A percentile compares a stretch with the other conserved stretches of the same genome.
These are phyloP conservation scores for Acanthacorydalis orientalis DNA, from an alignment of 2,888 invertebrate genomes.

Conservation along the genomic window DNA sequence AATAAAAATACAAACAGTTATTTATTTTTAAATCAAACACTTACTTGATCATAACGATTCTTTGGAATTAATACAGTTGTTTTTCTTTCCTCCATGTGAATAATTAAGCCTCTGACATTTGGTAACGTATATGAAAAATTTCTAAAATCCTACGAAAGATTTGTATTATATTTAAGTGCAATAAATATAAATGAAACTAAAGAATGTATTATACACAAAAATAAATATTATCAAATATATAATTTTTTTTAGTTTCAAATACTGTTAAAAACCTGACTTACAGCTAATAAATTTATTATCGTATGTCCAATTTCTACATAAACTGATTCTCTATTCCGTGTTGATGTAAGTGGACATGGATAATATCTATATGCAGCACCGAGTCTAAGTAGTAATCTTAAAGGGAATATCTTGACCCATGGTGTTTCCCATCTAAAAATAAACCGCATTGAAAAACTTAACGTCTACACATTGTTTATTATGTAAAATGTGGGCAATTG, in stretches of 20 bases:
- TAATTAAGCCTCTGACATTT: conserved; percentile 54
- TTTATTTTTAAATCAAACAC: background rate
- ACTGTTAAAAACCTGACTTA: conserved; percentile 18
- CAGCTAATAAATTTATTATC: conserved; percentile 68
- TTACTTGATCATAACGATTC: conserved; percentile 50
- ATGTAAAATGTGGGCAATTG: background rate
- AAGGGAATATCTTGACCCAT: conserved; percentile 66
- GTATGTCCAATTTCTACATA: conserved; percentile 78
- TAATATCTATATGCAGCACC: conserved; percentile 78
- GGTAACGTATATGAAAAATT: conserved; percentile 69
- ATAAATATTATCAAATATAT: background rate
- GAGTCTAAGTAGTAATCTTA: conserved; percentile 56
- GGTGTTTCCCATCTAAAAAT: conserved; percentile 49
- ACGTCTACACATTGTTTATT: background rate
- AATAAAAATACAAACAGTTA: background rate
- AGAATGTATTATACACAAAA: background rate
- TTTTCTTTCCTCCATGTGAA: conserved; percentile 68
- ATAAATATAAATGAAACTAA: background rate
- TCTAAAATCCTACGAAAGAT: conserved; percentile 48
- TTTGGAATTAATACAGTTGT: conserved; percentile 60
- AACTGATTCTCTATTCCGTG: conserved; percentile 57
- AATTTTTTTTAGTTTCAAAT: no score
- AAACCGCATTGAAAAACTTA: background rate
- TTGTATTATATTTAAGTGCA: background rate
- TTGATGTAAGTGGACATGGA: conserved; percentile 66